A percentile compares a stretch with the other conserved stretches of the same genome.
Evolutionary conservation across 2,888 invertebrate genomes (phyloP).

Genomic region (Drosophila meridiana): DNA sequence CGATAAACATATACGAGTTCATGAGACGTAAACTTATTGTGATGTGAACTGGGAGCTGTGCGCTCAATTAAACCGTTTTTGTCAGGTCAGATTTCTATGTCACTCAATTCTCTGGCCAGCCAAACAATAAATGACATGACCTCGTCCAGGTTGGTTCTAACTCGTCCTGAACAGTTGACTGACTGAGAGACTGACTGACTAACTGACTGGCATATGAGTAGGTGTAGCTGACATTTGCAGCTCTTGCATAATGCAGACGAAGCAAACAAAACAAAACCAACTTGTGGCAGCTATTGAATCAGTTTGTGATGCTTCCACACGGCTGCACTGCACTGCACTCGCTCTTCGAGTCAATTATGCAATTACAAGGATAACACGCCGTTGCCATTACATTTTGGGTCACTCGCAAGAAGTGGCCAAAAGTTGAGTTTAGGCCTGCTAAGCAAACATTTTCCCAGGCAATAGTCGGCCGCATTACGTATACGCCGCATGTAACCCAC

Average conservation of each 20-base stretch:
- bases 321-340: constrained; percentile 11
- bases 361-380: constrained; percentile 22
- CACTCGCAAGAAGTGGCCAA: constrained; percentile 2
- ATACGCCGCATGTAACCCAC: constrained; percentile 41
- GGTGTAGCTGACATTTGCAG: constrained; percentile 43
- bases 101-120: constrained; percentile 25
- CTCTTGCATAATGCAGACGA: constrained; percentile 42
- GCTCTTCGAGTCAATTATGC: constrained; percentile 24
- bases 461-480: constrained; percentile 28
- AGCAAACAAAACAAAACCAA: constrained; percentile 18
- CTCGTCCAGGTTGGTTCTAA: constrained; percentile 17
- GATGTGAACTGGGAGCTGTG: constrained; percentile 12
- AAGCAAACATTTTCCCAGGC: constrained; percentile 22
- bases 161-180: constrained; percentile 8
- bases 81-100: constrained; percentile 20
- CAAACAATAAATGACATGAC: constrained; percentile 33
- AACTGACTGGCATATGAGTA: constrained; percentile 28
- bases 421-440: constrained; percentile 20
- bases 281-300: constrained; percentile 29
- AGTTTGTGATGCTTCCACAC: constrained; percentile 21
- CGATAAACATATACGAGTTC: neutral
- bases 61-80: constrained; percentile 49
- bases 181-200: constrained; percentile 3
- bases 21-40: constrained; percentile 12
- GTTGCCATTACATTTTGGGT: constrained; percentile 2